Evolutionary conservation across 2,113 vertebrate genomes (phyloP).

Genomic region (Paratilapia polleni): DNA sequence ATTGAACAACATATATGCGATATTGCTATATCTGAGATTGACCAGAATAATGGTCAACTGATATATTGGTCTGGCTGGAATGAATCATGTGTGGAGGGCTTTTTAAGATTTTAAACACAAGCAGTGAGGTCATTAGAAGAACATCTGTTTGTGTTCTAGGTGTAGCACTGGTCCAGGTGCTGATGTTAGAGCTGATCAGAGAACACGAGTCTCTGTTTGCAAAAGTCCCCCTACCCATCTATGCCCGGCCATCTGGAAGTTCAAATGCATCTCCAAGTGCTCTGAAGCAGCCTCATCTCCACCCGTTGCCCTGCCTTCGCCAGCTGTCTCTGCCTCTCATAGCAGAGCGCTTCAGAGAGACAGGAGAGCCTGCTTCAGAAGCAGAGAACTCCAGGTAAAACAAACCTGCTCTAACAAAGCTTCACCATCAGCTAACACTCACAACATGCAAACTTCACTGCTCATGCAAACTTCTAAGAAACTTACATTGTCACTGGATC

Average conservation of each 20-base stretch:
- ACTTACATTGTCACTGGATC: neutral
- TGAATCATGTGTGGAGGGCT: neutral
- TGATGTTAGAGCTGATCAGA: conserved; percentile 74
- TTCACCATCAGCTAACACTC: neutral
- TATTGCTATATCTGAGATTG: neutral
- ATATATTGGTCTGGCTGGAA: neutral
- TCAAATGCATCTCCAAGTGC: conserved; percentile 6
- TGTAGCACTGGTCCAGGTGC: conserved; percentile 67
- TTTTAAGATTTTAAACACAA: neutral
- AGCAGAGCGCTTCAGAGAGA: conserved; percentile 43
- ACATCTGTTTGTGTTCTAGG: conserved; percentile 51
- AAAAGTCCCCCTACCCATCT: conserved; percentile 45
- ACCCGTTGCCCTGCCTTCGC: conserved; percentile 60
- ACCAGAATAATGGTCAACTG: neutral
- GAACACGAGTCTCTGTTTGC: conserved; percentile 74
- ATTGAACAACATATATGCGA: neutral
- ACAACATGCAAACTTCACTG: neutral
- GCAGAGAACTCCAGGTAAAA: conserved; percentile 45
- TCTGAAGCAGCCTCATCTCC: conserved; percentile 45
- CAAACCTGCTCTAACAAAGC: neutral
- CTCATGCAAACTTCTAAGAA: neutral
- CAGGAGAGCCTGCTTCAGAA: conserved; percentile 19
- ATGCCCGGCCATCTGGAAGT: conserved; percentile 21
- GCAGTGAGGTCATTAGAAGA: neutral
- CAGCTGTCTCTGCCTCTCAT: conserved; percentile 78